Evolutionary conservation across 2,797 vertebrate genomes (phyloP).

Genomic region (Acestrorhynchus altus): DNA sequence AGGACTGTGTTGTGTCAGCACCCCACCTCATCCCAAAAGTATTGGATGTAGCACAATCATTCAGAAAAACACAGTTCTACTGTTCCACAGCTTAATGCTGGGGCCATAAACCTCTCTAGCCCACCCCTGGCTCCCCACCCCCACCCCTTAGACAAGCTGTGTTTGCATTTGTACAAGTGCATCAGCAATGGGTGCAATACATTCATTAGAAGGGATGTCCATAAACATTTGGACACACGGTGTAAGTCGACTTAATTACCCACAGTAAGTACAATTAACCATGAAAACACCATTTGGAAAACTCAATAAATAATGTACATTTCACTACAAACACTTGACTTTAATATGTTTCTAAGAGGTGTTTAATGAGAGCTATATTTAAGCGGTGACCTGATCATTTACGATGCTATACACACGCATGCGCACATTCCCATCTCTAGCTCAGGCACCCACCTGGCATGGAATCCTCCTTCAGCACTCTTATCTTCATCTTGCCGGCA

Average conservation of each 20-base stretch:
- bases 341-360: neutral
- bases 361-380: neutral
- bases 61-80: no score
- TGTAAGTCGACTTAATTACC: neutral
- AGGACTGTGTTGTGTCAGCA: no score
- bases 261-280: neutral
- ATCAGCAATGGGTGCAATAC: no score
- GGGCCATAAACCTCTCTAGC: no score
- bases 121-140: no score
- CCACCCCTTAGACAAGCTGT: no score
- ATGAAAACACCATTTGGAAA: neutral
- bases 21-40: no score
- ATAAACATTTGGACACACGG: no score
- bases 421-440: constrained; percentile 21
- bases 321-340: neutral
- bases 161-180: no score
- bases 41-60: no score
- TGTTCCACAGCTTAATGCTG: no score
- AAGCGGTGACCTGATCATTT: neutral
- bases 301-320: neutral
- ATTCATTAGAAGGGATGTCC: no score
- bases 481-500: constrained; percentile 85
- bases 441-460: constrained; percentile 67
- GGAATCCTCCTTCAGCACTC: constrained; percentile 80
- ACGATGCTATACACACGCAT: neutral